Base-by-base conservation (phyloP, 1,140 invertebrate species). In the Amyelois transitella region DNA sequence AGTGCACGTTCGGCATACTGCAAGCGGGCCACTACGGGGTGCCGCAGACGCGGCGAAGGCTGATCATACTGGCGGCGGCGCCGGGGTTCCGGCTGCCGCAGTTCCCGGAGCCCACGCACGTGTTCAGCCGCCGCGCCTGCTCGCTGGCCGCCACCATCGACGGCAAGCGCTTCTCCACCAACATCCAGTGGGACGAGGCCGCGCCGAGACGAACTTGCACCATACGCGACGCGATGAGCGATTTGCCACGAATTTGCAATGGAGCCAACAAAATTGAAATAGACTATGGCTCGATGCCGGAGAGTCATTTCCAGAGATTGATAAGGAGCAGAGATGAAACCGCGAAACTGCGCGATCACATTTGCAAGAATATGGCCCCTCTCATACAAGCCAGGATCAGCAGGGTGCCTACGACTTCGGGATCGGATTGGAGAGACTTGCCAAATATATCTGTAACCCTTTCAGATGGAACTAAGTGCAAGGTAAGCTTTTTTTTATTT, bases 11-110 rank as follows among this genome's bases (percentile, higher is more conserved):
- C 87, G 95, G 94, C 2, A 90, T 97, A 14, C 75, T 97, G 1
- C 96, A 97, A 90, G 96, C 95, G 12, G 96, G 96, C 4, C 93
- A 94, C 77, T 97, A 95, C 77, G 96, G 96, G 0, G 91, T 97
- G 1, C 94, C 96, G 8, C 96, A 97, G 80, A 96, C 94, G 0
- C 88, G 96, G 51, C 84, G 94, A 64, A 90, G 95, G 62, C 90
- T 95, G 18, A 94, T 97, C 44, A 94, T 97, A 21, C 73, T 97
- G 38, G 96, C 95, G 17, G 94, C 96, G 8, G 95, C 95, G 6
- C 95, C 95, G 12, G 95, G 95, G 6, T 92, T 94, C 72, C 90
- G 89, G 43, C 80, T 97, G n/a, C 96, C 96, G 0, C 81, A 89
- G 10, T 96, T 93, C 77, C 96, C 96, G 2, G 94, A 96, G 81